Conservation (phyloP, 2,113 vertebrate species). For the Megaceryle maxima region DNA sequence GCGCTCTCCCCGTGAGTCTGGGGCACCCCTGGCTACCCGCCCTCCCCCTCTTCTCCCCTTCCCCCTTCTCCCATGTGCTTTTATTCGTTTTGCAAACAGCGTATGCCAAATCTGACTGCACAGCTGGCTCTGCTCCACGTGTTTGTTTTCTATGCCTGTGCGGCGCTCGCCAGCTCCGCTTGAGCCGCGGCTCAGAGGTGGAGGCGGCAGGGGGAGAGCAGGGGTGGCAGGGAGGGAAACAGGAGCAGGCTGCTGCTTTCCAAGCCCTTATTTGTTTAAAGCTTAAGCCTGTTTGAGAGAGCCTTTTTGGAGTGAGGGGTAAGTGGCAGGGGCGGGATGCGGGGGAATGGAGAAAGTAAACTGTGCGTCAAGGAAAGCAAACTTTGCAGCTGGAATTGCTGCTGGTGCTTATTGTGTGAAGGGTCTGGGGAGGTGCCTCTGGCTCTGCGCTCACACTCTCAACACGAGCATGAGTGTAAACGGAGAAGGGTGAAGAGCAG, state of each 20-base stretch:
- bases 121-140: conserved; percentile 65
- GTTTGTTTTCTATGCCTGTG: conserved; percentile 72
- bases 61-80: conserved; percentile 17
- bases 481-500: not conserved
- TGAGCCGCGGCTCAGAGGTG: conserved; percentile 17
- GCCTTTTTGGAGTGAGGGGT: conserved; percentile 70
- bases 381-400: conserved; percentile 55
- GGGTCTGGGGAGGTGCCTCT: not conserved
- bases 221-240: conserved; percentile 33
- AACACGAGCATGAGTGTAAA: rapidly evolving
- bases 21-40: not conserved
- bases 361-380: conserved; percentile 55
- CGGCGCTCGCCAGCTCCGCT: conserved; percentile 33
- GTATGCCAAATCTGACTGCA: conserved; percentile 49
- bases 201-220: not conserved
- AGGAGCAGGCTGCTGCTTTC: conserved; percentile 58
- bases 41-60: not conserved
- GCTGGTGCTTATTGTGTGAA: not conserved
- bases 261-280: conserved; percentile 77
- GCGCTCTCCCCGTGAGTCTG: not conserved
- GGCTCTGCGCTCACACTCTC: rapidly evolving
- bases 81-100: conserved; percentile 43
- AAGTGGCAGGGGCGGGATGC: conserved; percentile 53
- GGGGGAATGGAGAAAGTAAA: conserved; percentile 54
- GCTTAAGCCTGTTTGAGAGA: conserved; percentile 70